Evolutionary conservation across 2,113 vertebrate species (phyloP), one percentile per base, ranked within the genome.

Genomic region (Hydrolagus affinis): DNA sequence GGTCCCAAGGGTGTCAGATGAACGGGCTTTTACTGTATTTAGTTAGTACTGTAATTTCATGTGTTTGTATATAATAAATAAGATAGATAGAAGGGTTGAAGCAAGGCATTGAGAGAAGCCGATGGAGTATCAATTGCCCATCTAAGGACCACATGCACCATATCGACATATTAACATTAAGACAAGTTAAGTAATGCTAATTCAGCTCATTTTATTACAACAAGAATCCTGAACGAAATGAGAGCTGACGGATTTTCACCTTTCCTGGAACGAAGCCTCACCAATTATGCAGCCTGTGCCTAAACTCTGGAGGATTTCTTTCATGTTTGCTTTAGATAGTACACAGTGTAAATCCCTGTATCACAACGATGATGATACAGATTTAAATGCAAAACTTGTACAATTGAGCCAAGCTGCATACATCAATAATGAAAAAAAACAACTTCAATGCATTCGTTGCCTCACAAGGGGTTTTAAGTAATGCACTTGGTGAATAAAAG

Each of bases 401-500:
- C 72, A 74, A 75, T 60, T 77, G 9, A 23, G 15, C 56, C 59
- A 6, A 21, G 21, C 23, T 1, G 21, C 44, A 57, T 59, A 17
- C 21, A 77, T n/a, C 56, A 89, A 92, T 91, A 90, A 91, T 89
- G 86, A 89, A 92, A 89, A 88, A 91, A 89, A 57, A 86, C 86
- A n/a, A n/a, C 87, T 87, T 89, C 0, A 71, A 76, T 0, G 0
- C 88, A 88, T 86, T 89, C 87, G 91, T 91, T 90, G 86, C 90
- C 88, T 91, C 90, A 90, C 90, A 90, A 90, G 90, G 90, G 89
- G 86, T 90, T 91, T 91, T 91, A 86, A 86, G 89, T 89, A 93
- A 89, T 88, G 86, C 90, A 91, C 90, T 88, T 89, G 86, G 56
- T 91, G 88, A 92, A 90, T 92, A 89, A 90, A 93, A 92, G 93